Base-by-base conservation (phyloP, 2,113 vertebrate species). In the Atrichornis clamosus region DNA sequence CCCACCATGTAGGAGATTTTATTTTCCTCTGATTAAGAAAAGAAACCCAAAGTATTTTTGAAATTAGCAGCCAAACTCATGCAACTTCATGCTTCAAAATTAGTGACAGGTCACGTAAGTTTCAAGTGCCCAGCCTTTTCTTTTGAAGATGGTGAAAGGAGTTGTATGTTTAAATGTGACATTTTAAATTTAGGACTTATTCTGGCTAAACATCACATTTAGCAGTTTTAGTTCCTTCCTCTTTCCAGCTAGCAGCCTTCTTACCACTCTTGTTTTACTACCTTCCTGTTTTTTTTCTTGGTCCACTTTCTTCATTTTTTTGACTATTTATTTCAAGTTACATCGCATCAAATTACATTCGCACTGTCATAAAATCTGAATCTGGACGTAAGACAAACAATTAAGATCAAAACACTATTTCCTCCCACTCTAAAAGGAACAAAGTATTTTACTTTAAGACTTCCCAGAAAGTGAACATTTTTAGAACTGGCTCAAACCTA, bases 381-480 rank as follows among this genome's bases (percentile, higher is more conserved):
- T 44, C 59, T 53, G 80, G 84, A 83, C 32, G 21, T 14, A 76
- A 77, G 18, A 53, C 59, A 62, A 90, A 77, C 20, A 53, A 85
- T 26, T 75, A 93, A 88, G 93, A 69, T 1, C 37, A 80, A 85
- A 94, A 53, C 32, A 67, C 24, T 37, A 58, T 9, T 67, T 53
- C 55, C 91, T 72, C 44, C 52, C 24, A 53, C 41, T 83, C 46
- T 50, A 79, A 58, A 82, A 94, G 15, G n/a, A 88, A 60, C 7
- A 33, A 73, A 87, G 41, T 11, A 39, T 69, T 79, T 79, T 88
- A 69, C 37, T 62, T 35, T 69, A 69, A 70, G 42, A 46, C 33
- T 92, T 92, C 11, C 42, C 59, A 95, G 83, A 95, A 94, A 92
- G 16, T 10, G 18, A 84, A 55, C n/a, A 33, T 74, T 86, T 95